phyloP scores from a whole-genome alignment of 2,888 invertebrate species.

The Dryadula phaetusa region DNA sequence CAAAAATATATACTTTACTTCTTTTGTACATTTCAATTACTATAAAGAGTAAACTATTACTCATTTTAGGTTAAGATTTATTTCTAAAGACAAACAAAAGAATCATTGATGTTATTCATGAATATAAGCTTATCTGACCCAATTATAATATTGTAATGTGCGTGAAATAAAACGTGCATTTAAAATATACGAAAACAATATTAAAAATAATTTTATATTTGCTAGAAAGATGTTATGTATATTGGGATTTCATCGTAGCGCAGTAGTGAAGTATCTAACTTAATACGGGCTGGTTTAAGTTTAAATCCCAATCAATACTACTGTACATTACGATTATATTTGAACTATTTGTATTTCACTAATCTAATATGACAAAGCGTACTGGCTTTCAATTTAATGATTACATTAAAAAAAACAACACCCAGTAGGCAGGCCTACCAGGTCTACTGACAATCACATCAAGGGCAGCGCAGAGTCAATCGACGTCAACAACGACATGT shows the following conservation, averaged over 20 bases:
- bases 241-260: neutral
- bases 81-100: slow-evolving; percentile 12
- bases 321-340: too few species aligned
- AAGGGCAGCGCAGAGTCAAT: too few species aligned
- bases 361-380: too few species aligned
- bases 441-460: too few species aligned
- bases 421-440: too few species aligned
- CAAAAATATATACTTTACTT: slow-evolving; percentile 14
- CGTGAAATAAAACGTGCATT: neutral
- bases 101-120: slow-evolving; percentile 10
- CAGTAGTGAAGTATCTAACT: too few species aligned
- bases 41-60: neutral
- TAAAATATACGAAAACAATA: neutral
- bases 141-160: neutral
- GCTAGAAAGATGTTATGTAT: neutral
- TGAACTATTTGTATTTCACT: too few species aligned
- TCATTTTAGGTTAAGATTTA: slow-evolving; percentile 12
- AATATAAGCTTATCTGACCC: neutral
- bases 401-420: too few species aligned
- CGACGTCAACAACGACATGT: too few species aligned
- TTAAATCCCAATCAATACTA: too few species aligned
- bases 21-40: slow-evolving; percentile 17
- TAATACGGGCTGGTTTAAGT: too few species aligned
- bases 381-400: too few species aligned
- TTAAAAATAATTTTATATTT: neutral